Conservation (phyloP, 1,140 invertebrate genomes). For the Archivesica marissinica region DNA sequence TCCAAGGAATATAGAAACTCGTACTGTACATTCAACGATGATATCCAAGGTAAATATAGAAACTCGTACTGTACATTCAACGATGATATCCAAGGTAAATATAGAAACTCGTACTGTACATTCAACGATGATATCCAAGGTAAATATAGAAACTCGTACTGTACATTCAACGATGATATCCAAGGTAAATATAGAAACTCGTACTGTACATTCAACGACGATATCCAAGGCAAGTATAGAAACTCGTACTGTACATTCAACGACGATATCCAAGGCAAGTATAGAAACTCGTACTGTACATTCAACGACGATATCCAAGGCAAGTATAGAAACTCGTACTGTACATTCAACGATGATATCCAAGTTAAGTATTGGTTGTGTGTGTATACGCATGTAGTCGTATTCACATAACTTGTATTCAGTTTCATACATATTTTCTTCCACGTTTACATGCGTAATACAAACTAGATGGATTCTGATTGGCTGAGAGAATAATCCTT, state of each 20-base stretch:
- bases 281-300: constrained; percentile 81
- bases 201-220: constrained; percentile 84
- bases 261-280: constrained; percentile 84
- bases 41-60: constrained; percentile 83
- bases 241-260: constrained; percentile 83
- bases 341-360: constrained; percentile 84
- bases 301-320: constrained; percentile 85
- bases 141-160: constrained; percentile 82
- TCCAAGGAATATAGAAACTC: constrained; percentile 81
- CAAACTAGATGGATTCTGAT: too few species aligned
- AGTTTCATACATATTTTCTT: too few species aligned
- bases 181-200: constrained; percentile 83
- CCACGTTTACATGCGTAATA: too few species aligned
- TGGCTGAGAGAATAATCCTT: too few species aligned
- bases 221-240: constrained; percentile 84
- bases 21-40: constrained; percentile 84
- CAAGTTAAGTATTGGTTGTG: too few species aligned
- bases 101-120: constrained; percentile 81
- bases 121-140: constrained; percentile 84
- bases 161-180: constrained; percentile 84
- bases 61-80: constrained; percentile 83
- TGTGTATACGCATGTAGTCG: too few species aligned
- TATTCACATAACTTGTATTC: too few species aligned
- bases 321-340: constrained; percentile 82
- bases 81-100: constrained; percentile 84